Evolutionary conservation across 1,140 invertebrate species (phyloP).

Genomic region (Pseudomyrmex gracilis): DNA sequence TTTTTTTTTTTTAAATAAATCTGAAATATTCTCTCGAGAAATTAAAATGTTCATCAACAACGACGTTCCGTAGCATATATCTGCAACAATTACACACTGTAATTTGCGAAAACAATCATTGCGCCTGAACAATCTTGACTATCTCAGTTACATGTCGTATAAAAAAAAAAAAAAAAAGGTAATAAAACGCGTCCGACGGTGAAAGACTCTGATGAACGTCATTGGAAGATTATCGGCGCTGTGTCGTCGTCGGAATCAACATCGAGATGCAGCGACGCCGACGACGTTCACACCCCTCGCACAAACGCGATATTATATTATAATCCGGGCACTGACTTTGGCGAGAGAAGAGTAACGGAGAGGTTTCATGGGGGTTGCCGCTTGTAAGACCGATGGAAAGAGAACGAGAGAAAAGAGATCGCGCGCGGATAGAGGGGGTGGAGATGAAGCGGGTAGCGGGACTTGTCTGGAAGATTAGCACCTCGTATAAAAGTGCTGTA

Average conservation of each 20-base stretch:
- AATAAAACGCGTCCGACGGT: neutral
- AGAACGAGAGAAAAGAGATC: constrained; percentile 46
- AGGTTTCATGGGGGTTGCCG: neutral
- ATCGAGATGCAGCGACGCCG: constrained; percentile 22
- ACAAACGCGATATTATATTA: constrained; percentile 81
- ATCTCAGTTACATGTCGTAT: no score
- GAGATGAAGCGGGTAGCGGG: constrained; percentile 54
- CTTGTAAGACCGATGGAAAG: constrained; percentile 41
- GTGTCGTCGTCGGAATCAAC: neutral
- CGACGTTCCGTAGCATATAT: no score
- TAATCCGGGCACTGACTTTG: constrained; percentile 80
- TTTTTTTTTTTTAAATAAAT: neutral
- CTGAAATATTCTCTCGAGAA: no score
- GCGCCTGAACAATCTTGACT: neutral
- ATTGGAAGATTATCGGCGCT: constrained; percentile 61
- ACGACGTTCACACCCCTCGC: constrained; percentile 47
- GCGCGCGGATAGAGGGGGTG: constrained; percentile 15
- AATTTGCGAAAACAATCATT: neutral
- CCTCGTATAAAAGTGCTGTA: constrained; percentile 84
- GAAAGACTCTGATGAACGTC: neutral
- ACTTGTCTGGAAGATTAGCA: constrained; percentile 85
- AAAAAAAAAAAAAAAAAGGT: no score
- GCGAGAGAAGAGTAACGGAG: neutral
- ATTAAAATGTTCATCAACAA: no score
- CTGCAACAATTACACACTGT: neutral